These are phyloP conservation scores for Halcyon malimbica DNA, from an alignment of 2,113 vertebrate genomes.

Conservation along the genomic window DNA sequence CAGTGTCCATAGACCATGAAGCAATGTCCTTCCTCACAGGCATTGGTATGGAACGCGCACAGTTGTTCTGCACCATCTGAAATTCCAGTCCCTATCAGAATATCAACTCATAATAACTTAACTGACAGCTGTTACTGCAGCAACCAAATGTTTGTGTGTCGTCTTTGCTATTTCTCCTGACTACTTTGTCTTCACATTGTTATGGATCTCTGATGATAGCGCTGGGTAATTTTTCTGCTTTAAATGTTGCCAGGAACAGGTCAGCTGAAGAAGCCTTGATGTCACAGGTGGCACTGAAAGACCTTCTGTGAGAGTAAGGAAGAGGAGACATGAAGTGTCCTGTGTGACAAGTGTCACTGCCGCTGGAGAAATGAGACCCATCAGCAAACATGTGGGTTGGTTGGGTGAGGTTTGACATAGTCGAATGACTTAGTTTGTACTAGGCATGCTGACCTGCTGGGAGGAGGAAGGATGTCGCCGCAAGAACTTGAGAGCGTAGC, in stretches of 20 bases:
- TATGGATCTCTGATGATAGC: background rate
- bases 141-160: background rate
- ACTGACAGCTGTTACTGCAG: background rate
- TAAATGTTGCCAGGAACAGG: background rate
- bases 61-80: background rate
- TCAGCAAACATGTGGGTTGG: fast-evolving
- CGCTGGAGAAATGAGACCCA: background rate
- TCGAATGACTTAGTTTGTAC: background rate
- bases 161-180: background rate
- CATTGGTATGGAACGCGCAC: background rate
- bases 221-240: background rate
- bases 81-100: background rate
- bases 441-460: background rate
- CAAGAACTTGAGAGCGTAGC: background rate
- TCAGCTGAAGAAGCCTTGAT: background rate
- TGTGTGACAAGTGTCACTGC: background rate
- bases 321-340: background rate
- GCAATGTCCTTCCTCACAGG: background rate
- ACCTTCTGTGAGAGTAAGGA: background rate
- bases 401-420: background rate
- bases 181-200: no score
- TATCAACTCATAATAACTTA: no score
- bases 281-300: background rate
- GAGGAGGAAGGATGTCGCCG: background rate
- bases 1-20: background rate